Base-by-base conservation (phyloP, 2,888 invertebrate genomes). In the Ptychoptera contaminata region DNA sequence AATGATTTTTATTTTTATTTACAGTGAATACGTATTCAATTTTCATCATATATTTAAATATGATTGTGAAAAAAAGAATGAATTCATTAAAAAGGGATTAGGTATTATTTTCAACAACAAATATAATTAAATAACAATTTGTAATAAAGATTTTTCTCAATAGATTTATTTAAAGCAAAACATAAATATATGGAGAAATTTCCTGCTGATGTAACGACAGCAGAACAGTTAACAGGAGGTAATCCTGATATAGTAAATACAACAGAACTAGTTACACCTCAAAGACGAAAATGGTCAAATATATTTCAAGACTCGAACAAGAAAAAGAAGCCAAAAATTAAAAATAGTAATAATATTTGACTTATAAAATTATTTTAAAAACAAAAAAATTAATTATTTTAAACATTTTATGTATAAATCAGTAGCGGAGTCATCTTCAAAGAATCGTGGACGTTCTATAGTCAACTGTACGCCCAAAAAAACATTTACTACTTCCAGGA, bases 61-160 rank as follows among this genome's bases (percentile, higher is more conserved):
- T 63, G 78, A 84, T 56, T 84, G 84, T 59, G 72, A 72, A 31
- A 76, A 75, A 51, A 87, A 87, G 66, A 70, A 74, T 64, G 85
- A 86, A 53, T 86, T 86, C 57, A 85, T 87, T 53, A 79, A 72
- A 56, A 82, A 83, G 66, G 87, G 87, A 55, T 69, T 83, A 57
- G 79, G 87, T 88, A 72, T 71, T 78, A 70, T 15, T 42, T 15
- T 37, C n/a, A 12, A 34, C 2, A 16, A 23, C 3, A 23, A 23
- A 23, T 5, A 23, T 5, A 23, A 23, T 23, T 23, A 23, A 23
- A 23, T n/a, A n/a, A n/a, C n/a, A n/a, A n/a, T n/a, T n/a, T n/a
- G n/a, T n/a, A n/a, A n/a, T n/a, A 23, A 23, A 23, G 3, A 23
- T 23, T 16, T 45, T 16, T 36, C 41, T 48, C 65, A 63, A 6